Base-by-base conservation (phyloP, 1,140 invertebrate species). In the Berghia stephanieae region DNA sequence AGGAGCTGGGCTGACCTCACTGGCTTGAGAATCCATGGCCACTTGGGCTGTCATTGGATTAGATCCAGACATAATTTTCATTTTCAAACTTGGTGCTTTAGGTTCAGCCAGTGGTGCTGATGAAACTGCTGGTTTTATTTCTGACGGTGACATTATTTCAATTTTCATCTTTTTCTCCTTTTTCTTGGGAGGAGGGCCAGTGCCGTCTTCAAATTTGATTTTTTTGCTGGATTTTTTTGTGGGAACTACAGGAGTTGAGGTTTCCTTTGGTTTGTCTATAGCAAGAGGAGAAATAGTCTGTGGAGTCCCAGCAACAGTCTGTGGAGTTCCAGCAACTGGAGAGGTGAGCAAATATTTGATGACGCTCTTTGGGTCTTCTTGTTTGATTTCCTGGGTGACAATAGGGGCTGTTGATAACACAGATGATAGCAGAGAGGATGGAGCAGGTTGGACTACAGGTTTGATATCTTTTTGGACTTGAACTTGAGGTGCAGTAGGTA, bases 271-370 rank as follows among this genome's bases (percentile, higher is more conserved):
- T n/a, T 36, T 66, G 24, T 21, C 42, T 38, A 27, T 21, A 18
- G 4, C n/a, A 18, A 44, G 44, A n/a, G n/a, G n/a, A n/a, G n/a
- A n/a, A n/a, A n/a, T n/a, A n/a, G n/a, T n/a, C n/a, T n/a, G n/a
- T n/a, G n/a, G n/a, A n/a, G n/a, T n/a, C n/a, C n/a, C n/a, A n/a
- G n/a, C n/a, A n/a, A n/a, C n/a, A n/a, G n/a, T n/a, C n/a, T n/a
- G n/a, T n/a, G n/a, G n/a, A n/a, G n/a, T n/a, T n/a, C 79, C 81
- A 49, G 80, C 73, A 21, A 80, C 77, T 13, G 84, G 84, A 27
- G 84, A 85, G 57, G 81, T 85, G 0, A 85, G 74, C 21, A 85
- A 55, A n/a, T 84, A 75, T 68, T 85, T 85, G 63, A 85, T 84
- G 24, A 85, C 84, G 81, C 84, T 85, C 24, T 79, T 75, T 31